These are phyloP conservation scores for Nyleta sp. DNA, from an alignment of 2,888 invertebrate genomes.

Conservation along the genomic window DNA sequence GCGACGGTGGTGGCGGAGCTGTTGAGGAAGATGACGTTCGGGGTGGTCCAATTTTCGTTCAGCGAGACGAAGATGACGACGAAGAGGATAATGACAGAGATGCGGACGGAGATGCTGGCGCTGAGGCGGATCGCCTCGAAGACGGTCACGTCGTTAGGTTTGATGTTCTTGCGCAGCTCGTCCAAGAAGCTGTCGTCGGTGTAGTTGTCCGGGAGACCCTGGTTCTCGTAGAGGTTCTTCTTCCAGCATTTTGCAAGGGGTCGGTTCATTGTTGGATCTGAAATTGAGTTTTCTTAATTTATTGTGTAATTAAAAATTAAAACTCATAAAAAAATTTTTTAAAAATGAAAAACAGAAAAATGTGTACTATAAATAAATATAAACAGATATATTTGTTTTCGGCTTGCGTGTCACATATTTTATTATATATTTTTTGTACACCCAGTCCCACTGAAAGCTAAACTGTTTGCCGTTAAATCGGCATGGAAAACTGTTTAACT, in stretches of 20 bases:
- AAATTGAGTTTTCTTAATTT: too few relatives aligned
- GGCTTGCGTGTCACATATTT: too few relatives aligned
- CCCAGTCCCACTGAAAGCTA: too few relatives aligned
- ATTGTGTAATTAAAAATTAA: too few relatives aligned
- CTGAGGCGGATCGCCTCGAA: constrained; percentile 89
- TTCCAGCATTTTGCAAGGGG: constrained; percentile 67
- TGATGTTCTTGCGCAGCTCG: constrained; percentile 92
- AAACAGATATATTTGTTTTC: too few relatives aligned
- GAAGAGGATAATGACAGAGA: constrained; percentile 90
- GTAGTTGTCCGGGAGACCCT: constrained; percentile 95
- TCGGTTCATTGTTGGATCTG: constrained; percentile 17
- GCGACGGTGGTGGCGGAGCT: constrained; percentile 84
- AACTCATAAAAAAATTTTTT: too few relatives aligned
- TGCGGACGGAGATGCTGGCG: constrained; percentile 90
- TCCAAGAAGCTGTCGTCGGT: constrained; percentile 94
- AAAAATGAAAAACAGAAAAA: too few relatives aligned
- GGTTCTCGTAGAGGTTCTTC: constrained; percentile 95
- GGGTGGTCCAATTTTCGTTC: constrained; percentile 87
- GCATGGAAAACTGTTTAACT: too few relatives aligned
- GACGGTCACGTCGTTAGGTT: constrained; percentile 89
- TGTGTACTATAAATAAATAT: too few relatives aligned
- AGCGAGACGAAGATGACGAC: constrained; percentile 89
- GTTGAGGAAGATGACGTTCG: constrained; percentile 86
- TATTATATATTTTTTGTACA: too few relatives aligned
- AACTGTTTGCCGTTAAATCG: too few relatives aligned